Conservation (phyloP, 2,797 vertebrate genomes). For the Geotrypetes seraphini region DNA sequence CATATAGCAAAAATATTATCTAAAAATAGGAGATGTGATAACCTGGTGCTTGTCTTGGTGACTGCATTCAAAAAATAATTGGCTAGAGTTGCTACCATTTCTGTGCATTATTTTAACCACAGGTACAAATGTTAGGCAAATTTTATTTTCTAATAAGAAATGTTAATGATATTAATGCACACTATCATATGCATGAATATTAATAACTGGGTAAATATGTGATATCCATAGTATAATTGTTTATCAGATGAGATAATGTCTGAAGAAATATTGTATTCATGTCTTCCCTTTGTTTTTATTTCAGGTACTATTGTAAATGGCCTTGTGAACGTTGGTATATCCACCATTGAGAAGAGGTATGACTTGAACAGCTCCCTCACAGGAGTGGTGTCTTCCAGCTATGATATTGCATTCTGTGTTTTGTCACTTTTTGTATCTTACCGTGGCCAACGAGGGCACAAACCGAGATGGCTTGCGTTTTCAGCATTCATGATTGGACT, state of each 20-base stretch:
- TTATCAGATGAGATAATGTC: neutral
- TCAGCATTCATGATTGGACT: slow-evolving; percentile 60
- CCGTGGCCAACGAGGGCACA: slow-evolving; percentile 61
- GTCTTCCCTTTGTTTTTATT: slow-evolving; percentile 3
- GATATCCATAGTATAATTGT: too few relatives aligned
- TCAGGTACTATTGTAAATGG: slow-evolving; percentile 62
- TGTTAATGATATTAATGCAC: too few relatives aligned
- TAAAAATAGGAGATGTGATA: too few relatives aligned
- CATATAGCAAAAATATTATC: too few relatives aligned
- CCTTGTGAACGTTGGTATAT: slow-evolving; percentile 59
- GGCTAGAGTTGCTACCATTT: too few relatives aligned
- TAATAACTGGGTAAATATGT: neutral
- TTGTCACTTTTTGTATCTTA: slow-evolving; percentile 59
- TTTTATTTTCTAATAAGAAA: too few relatives aligned
- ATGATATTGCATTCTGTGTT: slow-evolving; percentile 58
- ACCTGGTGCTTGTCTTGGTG: too few relatives aligned
- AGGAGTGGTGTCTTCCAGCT: slow-evolving; percentile 59
- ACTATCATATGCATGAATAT: too few relatives aligned
- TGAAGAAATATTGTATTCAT: slow-evolving; percentile 8
- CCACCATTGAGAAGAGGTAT: slow-evolving; percentile 64
- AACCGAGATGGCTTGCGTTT: slow-evolving; percentile 62
- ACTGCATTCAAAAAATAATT: too few relatives aligned
- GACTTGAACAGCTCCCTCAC: slow-evolving; percentile 56
- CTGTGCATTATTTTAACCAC: too few relatives aligned
- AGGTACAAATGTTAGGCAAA: too few relatives aligned